These are phyloP conservation scores for Chrysodeixis includens DNA, from an alignment of 2,888 invertebrate genomes.

Conservation along the genomic window DNA sequence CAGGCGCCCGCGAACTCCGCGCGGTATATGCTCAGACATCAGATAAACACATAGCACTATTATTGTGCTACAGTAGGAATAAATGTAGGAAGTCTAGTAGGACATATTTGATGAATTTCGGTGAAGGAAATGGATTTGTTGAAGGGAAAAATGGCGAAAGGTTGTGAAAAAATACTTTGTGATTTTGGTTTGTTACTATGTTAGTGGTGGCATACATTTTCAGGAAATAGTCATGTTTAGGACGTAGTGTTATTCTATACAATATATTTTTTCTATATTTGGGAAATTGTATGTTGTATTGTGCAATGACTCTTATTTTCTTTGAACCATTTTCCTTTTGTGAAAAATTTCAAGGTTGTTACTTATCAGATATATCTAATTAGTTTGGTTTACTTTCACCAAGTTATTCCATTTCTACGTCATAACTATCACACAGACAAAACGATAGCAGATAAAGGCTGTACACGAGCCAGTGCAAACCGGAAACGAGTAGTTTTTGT, in stretches of 20 bases:
- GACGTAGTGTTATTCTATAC: no score
- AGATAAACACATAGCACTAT: slow-evolving; percentile 61
- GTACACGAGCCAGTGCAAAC: slow-evolving; percentile 62
- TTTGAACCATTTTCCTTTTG: slow-evolving; percentile 1
- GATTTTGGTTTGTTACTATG: no score
- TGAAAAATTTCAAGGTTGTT: no score
- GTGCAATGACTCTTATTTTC: background rate
- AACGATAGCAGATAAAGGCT: slow-evolving; percentile 44
- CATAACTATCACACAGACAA: slow-evolving; percentile 35
- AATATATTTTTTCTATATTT: no score
- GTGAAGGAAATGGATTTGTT: no score
- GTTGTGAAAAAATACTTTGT: no score
- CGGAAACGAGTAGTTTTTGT: slow-evolving; percentile 72
- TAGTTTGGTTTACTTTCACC: slow-evolving; percentile 30
- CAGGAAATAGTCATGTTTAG: no score
- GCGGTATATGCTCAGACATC: slow-evolving; percentile 60
- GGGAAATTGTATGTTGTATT: no score
- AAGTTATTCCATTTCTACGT: slow-evolving; percentile 28
- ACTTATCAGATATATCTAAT: slow-evolving; percentile 12
- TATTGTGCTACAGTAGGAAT: slow-evolving; percentile 14
- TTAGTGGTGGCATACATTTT: no score
- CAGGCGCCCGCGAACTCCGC: slow-evolving; percentile 80
- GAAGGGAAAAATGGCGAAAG: no score
- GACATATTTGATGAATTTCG: background rate
- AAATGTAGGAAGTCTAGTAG: background rate